Conservation (phyloP, 2,113 vertebrate genomes). For the Misgurnus mizolepis region DNA sequence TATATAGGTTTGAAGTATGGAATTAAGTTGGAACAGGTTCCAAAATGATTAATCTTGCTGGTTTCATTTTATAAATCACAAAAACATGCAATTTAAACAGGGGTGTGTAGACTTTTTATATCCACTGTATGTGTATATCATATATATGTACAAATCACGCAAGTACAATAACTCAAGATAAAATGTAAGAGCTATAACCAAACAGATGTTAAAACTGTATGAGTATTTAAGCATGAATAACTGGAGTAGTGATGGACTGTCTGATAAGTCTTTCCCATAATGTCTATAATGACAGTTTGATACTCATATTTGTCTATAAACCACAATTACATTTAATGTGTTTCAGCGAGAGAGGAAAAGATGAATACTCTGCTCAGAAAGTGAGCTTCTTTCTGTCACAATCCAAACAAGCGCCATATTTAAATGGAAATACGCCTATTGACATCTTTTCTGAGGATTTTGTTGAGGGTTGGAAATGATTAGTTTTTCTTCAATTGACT, state of each 20-base stretch:
- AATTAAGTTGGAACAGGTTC: too few relatives aligned
- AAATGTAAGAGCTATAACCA: too few relatives aligned
- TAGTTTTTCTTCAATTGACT: neutral
- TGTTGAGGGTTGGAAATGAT: constrained; percentile 17
- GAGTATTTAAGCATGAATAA: neutral
- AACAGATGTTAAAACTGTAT: too few relatives aligned
- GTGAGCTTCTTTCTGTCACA: neutral
- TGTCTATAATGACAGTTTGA: constrained; percentile 4
- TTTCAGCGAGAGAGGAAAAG: neutral
- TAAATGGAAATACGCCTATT: constrained; percentile 41
- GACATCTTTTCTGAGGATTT: constrained; percentile 27
- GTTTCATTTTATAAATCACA: too few relatives aligned
- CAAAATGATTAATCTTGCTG: too few relatives aligned
- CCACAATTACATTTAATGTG: constrained; percentile 22
- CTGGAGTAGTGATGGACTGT: constrained; percentile 9
- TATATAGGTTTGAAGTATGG: too few relatives aligned
- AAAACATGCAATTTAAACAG: too few relatives aligned
- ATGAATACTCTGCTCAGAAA: neutral
- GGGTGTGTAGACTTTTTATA: too few relatives aligned
- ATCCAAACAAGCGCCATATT: constrained; percentile 38
- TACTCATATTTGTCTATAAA: constrained; percentile 21
- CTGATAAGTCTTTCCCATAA: neutral
- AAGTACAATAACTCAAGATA: too few relatives aligned
- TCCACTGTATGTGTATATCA: too few relatives aligned
- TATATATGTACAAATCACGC: too few relatives aligned